phyloP scores from a whole-genome alignment of 2,797 vertebrate genomes.

The Fratercula arctica region DNA sequence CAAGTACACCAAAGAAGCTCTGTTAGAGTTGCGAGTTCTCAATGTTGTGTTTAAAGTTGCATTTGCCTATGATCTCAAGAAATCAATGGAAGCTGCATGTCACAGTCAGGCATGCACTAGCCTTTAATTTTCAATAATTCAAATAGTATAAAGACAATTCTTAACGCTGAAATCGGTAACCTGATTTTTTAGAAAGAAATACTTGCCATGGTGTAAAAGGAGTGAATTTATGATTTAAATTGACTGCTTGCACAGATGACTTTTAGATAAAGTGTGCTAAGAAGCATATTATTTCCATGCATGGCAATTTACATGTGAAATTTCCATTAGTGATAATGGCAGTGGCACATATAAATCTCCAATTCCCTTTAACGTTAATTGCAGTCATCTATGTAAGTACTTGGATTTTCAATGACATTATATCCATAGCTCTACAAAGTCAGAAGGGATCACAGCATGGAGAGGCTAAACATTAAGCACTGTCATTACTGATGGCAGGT shows the following conservation, averaged over 20 bases:
- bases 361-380: conserved; percentile 60
- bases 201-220: not conserved
- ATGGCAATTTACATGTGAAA: conserved; percentile 67
- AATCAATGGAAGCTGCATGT: not conserved
- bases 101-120: not conserved
- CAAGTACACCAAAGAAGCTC: not conserved
- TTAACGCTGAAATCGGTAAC: not conserved
- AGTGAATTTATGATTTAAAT: conserved; percentile 25
- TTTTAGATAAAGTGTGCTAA: conserved; percentile 37
- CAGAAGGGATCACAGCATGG: conserved; percentile 25
- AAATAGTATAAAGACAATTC: not conserved
- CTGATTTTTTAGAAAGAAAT: not conserved
- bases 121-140: conserved; percentile 14
- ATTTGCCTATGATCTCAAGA: not conserved
- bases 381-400: conserved; percentile 46
- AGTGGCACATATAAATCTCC: conserved; percentile 29
- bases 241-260: conserved; percentile 37
- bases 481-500: conserved; percentile 16
- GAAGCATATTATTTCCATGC: conserved; percentile 54
- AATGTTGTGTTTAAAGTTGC: not conserved
- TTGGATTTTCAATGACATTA: conserved; percentile 53
- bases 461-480: conserved; percentile 33
- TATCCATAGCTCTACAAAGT: not conserved
- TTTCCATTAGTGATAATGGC: conserved; percentile 63
- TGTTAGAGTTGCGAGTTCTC: not conserved